Evolutionary conservation across 2,113 vertebrate genomes (phyloP).

Genomic region (Forbesichthys agassizii): DNA sequence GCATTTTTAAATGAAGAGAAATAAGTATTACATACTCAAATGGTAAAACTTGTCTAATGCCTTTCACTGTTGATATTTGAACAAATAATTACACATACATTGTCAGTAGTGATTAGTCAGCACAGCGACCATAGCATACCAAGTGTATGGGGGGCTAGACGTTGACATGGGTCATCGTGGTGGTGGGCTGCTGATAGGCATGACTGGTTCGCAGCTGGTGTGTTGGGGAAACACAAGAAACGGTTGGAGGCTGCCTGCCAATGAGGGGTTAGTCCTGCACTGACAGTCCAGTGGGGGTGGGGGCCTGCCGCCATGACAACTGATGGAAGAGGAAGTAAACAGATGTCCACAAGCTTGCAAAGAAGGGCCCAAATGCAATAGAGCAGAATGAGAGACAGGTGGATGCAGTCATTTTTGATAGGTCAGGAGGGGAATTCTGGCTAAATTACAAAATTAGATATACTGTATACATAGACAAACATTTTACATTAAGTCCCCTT

Average conservation of each 20-base stretch:
- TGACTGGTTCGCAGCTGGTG: conserved; percentile 72
- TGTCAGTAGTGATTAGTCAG: conserved; percentile 1
- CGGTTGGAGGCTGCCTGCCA: conserved; percentile 38
- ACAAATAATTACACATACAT: neutral
- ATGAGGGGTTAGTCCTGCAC: conserved; percentile 29
- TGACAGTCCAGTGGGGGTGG: neutral
- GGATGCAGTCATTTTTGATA: conserved; percentile 30
- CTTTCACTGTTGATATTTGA: too few species aligned
- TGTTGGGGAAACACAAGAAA: conserved; percentile 60
- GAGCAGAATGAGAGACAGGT: conserved; percentile 58
- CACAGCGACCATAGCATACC: conserved; percentile 1
- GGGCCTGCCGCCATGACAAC: conserved; percentile 62
- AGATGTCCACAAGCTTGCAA: conserved; percentile 76
- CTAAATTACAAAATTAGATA: too few species aligned
- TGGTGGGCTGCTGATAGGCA: conserved; percentile 58
- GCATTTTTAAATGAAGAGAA: too few species aligned
- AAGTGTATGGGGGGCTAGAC: conserved; percentile 3
- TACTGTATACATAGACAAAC: too few species aligned
- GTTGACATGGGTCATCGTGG: conserved; percentile 28
- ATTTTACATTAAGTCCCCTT: too few species aligned
- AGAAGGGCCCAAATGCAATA: conserved; percentile 45
- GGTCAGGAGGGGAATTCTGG: neutral
- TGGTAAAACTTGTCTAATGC: too few species aligned
- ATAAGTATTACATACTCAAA: too few species aligned
- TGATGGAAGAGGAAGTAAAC: conserved; percentile 73